Percentiles rank a stretch among this genome's conserved stretches.
Conservation (phyloP, 2,113 vertebrate species). For the Apodemus sylvaticus region DNA sequence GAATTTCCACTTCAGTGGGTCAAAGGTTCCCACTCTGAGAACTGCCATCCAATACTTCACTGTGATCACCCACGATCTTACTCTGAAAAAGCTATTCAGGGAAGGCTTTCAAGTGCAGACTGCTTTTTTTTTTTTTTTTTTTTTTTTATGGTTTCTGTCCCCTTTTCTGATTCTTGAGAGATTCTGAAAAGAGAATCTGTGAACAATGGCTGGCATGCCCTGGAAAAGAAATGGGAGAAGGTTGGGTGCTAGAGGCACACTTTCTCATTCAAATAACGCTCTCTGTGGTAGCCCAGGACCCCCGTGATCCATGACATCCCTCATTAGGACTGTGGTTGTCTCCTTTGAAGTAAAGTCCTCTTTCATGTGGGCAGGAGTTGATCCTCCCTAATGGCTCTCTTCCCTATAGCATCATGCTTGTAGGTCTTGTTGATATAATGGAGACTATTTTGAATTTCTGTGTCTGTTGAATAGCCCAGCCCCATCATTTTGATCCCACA, state of each 20-base stretch:
- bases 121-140: too few species aligned
- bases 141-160: background rate
- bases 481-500: background rate
- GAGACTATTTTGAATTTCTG: background rate
- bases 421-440: background rate
- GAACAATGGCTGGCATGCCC: background rate
- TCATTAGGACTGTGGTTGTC: background rate
- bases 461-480: background rate
- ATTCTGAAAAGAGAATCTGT: conserved; percentile 12
- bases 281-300: background rate
- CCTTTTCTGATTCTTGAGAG: background rate
- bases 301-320: background rate
- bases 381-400: background rate
- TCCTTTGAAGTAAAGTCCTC: background rate
- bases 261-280: conserved; percentile 9
- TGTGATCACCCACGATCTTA: background rate
- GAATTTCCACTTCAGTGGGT: background rate
- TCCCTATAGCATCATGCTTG: background rate
- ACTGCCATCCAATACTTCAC: background rate
- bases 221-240: background rate
- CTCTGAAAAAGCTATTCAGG: background rate
- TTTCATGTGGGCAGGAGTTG: background rate
- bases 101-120: conserved; percentile 22
- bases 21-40: background rate
- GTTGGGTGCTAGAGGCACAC: background rate